Evolutionary conservation across 2,113 vertebrate species (phyloP).

Genomic region (Xenopus laevis): DNA sequence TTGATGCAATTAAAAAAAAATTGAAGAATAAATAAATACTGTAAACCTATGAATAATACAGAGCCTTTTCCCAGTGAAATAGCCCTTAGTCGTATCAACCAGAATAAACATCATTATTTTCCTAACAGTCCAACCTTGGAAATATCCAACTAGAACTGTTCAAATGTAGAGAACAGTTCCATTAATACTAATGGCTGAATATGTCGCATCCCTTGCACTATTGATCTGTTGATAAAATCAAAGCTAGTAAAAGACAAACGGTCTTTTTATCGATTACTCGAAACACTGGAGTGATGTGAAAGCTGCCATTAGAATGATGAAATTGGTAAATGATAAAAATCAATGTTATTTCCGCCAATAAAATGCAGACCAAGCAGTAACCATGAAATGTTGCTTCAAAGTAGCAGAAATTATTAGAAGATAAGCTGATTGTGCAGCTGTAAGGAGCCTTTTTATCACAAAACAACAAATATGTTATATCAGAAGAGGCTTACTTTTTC

Average conservation of each 20-base stretch:
- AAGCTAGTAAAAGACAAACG: conserved; percentile 35
- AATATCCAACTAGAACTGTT: conserved; percentile 2
- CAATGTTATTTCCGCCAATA: conserved; percentile 22
- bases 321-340: conserved; percentile 21
- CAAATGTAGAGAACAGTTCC: background rate
- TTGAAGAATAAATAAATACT: too few species aligned
- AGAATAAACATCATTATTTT: too few species aligned
- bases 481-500: too few species aligned
- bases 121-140: background rate
- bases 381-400: background rate
- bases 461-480: too few species aligned
- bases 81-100: too few species aligned
- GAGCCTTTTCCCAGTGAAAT: too few species aligned
- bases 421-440: background rate
- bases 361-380: background rate
- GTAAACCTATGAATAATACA: too few species aligned
- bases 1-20: too few species aligned
- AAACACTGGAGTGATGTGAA: conserved; percentile 16
- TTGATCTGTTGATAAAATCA: conserved; percentile 25
- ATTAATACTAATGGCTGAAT: conserved; percentile 23
- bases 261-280: conserved; percentile 22
- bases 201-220: conserved; percentile 15
- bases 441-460: too few species aligned
- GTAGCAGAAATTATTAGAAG: background rate
- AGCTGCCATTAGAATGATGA: conserved; percentile 13